These are phyloP conservation scores for Neodiprion pinetum DNA, from an alignment of 1,140 invertebrate species.

Conservation along the genomic window DNA sequence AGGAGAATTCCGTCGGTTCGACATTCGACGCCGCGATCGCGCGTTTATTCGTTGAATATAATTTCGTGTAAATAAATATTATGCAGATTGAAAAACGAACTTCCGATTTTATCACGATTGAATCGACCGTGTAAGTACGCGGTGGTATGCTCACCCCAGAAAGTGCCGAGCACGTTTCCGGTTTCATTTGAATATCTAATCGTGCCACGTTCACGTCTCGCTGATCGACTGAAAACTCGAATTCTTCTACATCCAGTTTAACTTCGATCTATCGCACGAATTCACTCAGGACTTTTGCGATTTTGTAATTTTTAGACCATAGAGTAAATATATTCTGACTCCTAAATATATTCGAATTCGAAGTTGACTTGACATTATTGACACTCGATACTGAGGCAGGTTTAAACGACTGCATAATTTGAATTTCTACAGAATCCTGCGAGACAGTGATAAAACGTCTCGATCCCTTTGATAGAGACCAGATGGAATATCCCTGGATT, in stretches of 20 bases:
- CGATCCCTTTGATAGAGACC: no score
- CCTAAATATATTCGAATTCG: no score
- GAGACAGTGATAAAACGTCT: no score
- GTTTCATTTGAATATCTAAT: neutral
- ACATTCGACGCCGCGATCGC: neutral
- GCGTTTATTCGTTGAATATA: neutral
- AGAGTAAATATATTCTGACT: no score
- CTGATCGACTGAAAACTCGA: neutral
- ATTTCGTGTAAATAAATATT: neutral
- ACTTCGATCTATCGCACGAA: neutral
- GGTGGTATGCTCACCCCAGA: neutral
- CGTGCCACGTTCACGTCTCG: neutral
- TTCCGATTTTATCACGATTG: neutral
- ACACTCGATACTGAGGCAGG: no score
- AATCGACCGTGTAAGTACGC: neutral
- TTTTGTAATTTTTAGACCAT: no score
- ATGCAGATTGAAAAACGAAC: conserved; percentile 3
- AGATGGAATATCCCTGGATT: no score
- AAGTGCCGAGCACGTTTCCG: neutral
- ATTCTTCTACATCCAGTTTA: neutral
- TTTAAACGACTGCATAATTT: no score
- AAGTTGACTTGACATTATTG: no score
- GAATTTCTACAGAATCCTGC: no score
- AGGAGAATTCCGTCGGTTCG: neutral
- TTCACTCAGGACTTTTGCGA: no score